Percentiles rank a stretch among this genome's conserved stretches.
These are phyloP conservation scores for Microvelia longipes DNA, from an alignment of 1,140 invertebrate species.

Conservation along the genomic window DNA sequence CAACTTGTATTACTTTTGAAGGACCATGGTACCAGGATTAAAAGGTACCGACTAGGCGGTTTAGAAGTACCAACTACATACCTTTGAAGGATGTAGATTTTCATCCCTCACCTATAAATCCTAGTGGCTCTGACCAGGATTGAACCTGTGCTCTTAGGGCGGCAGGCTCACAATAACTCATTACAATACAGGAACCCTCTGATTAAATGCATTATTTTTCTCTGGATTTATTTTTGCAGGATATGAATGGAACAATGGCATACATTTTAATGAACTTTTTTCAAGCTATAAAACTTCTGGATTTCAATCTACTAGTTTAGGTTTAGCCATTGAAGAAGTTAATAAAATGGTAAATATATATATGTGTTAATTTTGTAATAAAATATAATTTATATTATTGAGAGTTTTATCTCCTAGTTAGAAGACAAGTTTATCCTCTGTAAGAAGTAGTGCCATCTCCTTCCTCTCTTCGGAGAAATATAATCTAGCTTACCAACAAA, in stretches of 20 bases:
- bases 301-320: conserved; percentile 94
- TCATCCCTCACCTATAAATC: too few relatives aligned
- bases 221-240: conserved; percentile 31
- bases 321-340: conserved; percentile 75
- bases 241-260: conserved; percentile 86
- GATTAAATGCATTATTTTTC: too few relatives aligned
- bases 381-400: not conserved
- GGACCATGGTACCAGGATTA: too few relatives aligned
- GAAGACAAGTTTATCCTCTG: not conserved
- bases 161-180: too few relatives aligned
- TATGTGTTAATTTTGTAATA: not conserved
- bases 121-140: too few relatives aligned
- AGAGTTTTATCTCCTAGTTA: not conserved
- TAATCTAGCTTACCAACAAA: not conserved
- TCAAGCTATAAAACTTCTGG: conserved; percentile 65
- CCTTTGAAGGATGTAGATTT: too few relatives aligned
- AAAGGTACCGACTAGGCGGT: too few relatives aligned
- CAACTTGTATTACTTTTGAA: too few relatives aligned
- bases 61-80: too few relatives aligned
- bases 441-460: not conserved
- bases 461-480: not conserved
- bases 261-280: conserved; percentile 75
- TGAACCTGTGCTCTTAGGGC: too few relatives aligned
- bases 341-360: conserved; percentile 62
- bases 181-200: too few relatives aligned